A percentile compares a stretch with the other conserved stretches of the same genome.
These are phyloP conservation scores for Hypomecis atomaria DNA, from an alignment of 2,888 invertebrate species.

Conservation along the genomic window DNA sequence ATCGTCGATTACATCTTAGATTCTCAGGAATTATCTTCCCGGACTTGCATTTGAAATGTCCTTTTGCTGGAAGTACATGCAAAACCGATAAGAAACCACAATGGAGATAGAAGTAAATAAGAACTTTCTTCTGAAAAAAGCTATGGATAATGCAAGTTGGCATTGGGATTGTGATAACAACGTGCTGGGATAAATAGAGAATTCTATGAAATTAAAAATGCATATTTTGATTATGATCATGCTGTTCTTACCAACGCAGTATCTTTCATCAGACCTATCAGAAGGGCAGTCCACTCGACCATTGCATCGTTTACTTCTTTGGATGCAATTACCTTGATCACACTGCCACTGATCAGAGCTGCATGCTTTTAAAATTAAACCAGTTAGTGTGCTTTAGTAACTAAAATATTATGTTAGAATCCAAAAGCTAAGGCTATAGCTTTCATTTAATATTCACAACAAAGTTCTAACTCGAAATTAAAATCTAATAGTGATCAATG, in stretches of 20 bases:
- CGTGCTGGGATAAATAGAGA: slow-evolving; percentile 19
- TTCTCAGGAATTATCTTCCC: slow-evolving; percentile 85
- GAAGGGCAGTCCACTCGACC: slow-evolving; percentile 88
- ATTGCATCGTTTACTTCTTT: slow-evolving; percentile 85
- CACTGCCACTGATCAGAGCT: slow-evolving; percentile 89
- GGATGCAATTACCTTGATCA: slow-evolving; percentile 88
- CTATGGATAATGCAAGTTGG: slow-evolving; percentile 3
- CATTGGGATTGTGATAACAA: slow-evolving; percentile 8
- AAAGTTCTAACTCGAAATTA: no score
- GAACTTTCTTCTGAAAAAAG: background rate
- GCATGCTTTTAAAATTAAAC: slow-evolving; percentile 84
- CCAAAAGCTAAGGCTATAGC: slow-evolving; percentile 27
- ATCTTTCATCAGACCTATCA: slow-evolving; percentile 89
- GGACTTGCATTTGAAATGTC: slow-evolving; percentile 87
- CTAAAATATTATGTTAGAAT: slow-evolving; percentile 30
- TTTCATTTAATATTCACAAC: slow-evolving; percentile 17
- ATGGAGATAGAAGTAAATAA: slow-evolving; percentile 1
- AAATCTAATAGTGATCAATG: no score
- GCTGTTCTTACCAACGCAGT: slow-evolving; percentile 84
- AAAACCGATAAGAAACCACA: slow-evolving; percentile 19
- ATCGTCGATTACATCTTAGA: slow-evolving; percentile 86
- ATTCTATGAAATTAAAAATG: slow-evolving; percentile 17
- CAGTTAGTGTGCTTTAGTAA: slow-evolving; percentile 38
- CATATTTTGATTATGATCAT: slow-evolving; percentile 16
- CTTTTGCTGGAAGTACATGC: slow-evolving; percentile 74